phyloP scores from a whole-genome alignment of 2,113 vertebrate genomes.

The Sylvietta virens region DNA sequence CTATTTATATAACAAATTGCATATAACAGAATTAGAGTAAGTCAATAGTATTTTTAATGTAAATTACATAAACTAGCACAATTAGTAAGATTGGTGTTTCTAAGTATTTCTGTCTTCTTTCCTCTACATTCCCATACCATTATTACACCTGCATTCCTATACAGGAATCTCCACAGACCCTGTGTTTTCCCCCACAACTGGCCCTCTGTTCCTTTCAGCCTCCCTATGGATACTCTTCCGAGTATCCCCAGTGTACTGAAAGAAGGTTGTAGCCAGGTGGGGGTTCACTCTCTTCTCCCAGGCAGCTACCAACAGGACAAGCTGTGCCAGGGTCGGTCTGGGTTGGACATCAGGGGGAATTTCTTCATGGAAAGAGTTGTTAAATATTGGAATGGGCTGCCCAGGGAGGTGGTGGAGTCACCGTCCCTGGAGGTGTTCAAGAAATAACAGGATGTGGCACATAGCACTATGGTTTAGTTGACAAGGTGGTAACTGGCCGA shows the following conservation, averaged over 20 bases:
- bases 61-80: neutral
- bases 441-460: neutral
- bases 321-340: neutral
- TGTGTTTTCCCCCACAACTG: rapidly evolving
- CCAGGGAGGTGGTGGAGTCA: neutral
- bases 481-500: neutral
- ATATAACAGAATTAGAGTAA: neutral
- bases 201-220: neutral
- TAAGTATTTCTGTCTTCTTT: neutral
- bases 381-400: neutral
- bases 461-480: neutral
- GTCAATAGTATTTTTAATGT: neutral
- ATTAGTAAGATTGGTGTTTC: neutral
- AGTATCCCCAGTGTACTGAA: neutral
- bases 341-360: neutral
- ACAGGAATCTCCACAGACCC: neutral
- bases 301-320: neutral
- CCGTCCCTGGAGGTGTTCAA: neutral
- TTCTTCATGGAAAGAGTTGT: neutral
- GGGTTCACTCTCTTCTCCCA: neutral
- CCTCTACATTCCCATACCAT: neutral
- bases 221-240: neutral
- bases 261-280: neutral
- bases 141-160: neutral
- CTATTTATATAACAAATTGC: neutral